A percentile compares a stretch with the other conserved stretches of the same genome.
Conservation (phyloP, 2,888 invertebrate genomes). For the Embidobia sp. region DNA sequence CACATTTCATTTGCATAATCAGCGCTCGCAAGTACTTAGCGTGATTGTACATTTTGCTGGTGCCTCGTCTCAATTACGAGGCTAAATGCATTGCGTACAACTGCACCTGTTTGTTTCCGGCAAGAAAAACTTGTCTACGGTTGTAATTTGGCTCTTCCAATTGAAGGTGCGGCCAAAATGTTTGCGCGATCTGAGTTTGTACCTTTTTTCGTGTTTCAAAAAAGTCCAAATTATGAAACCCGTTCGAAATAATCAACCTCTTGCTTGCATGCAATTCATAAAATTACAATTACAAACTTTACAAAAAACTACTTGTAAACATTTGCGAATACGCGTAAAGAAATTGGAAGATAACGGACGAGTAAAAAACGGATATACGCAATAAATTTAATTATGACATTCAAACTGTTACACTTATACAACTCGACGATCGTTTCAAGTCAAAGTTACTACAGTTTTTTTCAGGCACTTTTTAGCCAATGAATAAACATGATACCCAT, state of each 20-base stretch:
- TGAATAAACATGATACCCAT: constrained; percentile 38
- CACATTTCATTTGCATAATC: constrained; percentile 56
- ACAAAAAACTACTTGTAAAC: no score
- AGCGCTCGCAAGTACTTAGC: constrained; percentile 14
- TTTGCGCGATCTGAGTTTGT: no score
- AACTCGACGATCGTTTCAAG: constrained; percentile 1
- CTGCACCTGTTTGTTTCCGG: constrained; percentile 38
- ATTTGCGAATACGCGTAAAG: no score
- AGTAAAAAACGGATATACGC: no score
- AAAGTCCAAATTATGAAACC: no score
- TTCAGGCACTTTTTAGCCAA: constrained; percentile 6
- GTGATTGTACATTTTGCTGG: constrained; percentile 30
- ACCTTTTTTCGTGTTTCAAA: no score
- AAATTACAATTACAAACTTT: no score
- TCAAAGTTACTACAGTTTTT: constrained; percentile 16
- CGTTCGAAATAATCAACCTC: no score
- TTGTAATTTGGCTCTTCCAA: no score
- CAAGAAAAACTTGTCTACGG: constrained; percentile 22
- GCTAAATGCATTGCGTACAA: constrained; percentile 12
- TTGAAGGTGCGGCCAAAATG: no score
- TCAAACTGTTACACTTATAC: constrained; percentile 5
- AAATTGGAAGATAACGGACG: no score
- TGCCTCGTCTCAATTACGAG: constrained; percentile 33
- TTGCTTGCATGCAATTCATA: no score
- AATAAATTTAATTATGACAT: not conserved